Base-by-base conservation (phyloP, 2,888 invertebrate species). In the Hylaea fasciaria region DNA sequence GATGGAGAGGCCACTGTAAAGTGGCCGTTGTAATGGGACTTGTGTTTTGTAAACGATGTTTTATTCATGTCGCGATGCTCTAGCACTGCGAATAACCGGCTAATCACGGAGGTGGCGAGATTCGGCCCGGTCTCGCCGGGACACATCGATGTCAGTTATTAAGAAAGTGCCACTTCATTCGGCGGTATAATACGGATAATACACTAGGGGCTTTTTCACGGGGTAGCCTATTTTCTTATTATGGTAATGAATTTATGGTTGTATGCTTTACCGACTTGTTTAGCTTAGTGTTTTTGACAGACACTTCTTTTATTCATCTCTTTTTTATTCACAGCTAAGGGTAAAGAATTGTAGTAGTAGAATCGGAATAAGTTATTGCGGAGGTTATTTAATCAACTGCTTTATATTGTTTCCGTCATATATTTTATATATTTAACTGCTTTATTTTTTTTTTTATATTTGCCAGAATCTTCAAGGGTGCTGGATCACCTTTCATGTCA, bases 61-160 rank as follows among this genome's bases (percentile, higher is more conserved):
- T 91, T 90, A 91, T 91, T 91, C 91, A 90, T 89, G 82, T 72
- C 81, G 77, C 82, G 83, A 84, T 80, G 84, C 82, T 84, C 80
- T 78, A 76, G 78, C 82, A 77, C 84, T 78, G 82, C 77, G 86
- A 85, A 86, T 87, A 86, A 85, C 86, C 83, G 84, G 76, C 86
- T 91, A 90, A 89, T 89, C 90, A 87, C 87, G 82, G 80, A 87
- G 85, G 87, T 87, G 83, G 75, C 77, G 80, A 82, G 84, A 83
- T 86, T 83, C 65, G 64, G 12, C 32, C 45, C 50, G 17, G 37
- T 39, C 50, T 32, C 32, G 32, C 56, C 57, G 62, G 70, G 67
- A 63, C 63, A 61, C 60, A 81, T 81, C 72, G 79, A 66, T 67
- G 65, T 60, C 58, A 70, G 73, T 76, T 73, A 73, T 75, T 71